Percentiles rank a stretch among this genome's conserved stretches.
These are phyloP conservation scores for Allacma fusca DNA, from an alignment of 2,888 invertebrate species.

Conservation along the genomic window DNA sequence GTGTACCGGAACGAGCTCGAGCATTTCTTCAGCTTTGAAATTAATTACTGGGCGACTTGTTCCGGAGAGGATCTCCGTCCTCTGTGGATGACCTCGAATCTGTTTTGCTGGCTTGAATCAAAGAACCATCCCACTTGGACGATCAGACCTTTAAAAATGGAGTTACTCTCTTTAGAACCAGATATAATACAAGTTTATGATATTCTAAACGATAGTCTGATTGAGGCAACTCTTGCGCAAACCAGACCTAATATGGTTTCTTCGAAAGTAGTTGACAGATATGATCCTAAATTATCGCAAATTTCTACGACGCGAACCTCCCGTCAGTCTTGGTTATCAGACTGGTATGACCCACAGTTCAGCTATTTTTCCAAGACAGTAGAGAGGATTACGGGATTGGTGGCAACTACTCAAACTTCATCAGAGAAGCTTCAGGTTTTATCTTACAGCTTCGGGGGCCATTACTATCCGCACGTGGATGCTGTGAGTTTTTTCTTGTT, in stretches of 20 bases:
- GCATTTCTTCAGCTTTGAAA: too few relatives aligned
- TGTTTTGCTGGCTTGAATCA: background rate
- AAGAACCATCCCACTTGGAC: slow-evolving; percentile 4
- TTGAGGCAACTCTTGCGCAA: background rate
- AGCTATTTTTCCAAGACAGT: background rate
- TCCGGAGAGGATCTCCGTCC: background rate
- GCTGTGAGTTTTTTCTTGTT: background rate
- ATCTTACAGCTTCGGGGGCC: background rate
- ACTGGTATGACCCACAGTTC: background rate
- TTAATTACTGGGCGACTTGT: background rate
- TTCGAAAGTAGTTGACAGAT: background rate
- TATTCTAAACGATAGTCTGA: background rate
- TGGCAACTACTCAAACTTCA: background rate
- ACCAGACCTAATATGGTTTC: background rate
- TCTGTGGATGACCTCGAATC: background rate
- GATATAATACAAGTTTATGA: background rate
- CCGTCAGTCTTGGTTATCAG: background rate
- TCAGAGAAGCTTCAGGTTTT: background rate
- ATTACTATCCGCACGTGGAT: background rate
- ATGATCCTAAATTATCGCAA: background rate
- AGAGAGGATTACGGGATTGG: background rate
- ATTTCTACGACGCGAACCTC: background rate
- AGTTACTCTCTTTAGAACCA: background rate
- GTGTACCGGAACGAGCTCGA: too few relatives aligned
- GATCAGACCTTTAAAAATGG: background rate